These are phyloP conservation scores for Drosophila helvetica DNA, from an alignment of 2,888 invertebrate genomes.

Conservation along the genomic window DNA sequence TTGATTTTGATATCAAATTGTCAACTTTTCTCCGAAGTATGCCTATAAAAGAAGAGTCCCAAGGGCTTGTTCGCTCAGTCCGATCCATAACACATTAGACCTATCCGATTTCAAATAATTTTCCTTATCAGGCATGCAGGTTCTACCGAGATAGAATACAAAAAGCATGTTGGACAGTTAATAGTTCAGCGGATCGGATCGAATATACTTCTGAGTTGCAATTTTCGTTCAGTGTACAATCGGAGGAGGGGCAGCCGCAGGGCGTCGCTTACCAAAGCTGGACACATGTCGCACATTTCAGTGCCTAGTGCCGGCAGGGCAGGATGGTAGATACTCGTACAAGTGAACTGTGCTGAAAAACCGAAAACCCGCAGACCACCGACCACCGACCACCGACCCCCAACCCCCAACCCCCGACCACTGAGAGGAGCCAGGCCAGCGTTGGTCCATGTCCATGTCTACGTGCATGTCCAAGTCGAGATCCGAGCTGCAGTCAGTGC, in stretches of 20 bases:
- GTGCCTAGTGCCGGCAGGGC: constrained; percentile 24
- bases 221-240: neutral
- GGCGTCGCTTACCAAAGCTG: constrained; percentile 32
- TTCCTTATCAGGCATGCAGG: too few relatives aligned
- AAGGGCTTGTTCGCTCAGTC: too few relatives aligned
- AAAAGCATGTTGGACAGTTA: neutral
- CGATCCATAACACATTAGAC: too few relatives aligned
- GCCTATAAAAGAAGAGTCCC: too few relatives aligned
- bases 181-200: neutral
- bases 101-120: too few relatives aligned
- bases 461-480: constrained; percentile 8
- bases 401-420: constrained; percentile 6
- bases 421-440: too few relatives aligned
- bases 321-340: constrained; percentile 5
- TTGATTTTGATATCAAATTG: too few relatives aligned
- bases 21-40: too few relatives aligned
- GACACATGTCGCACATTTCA: constrained; percentile 48
- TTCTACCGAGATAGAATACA: too few relatives aligned
- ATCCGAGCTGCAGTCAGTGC: constrained; percentile 8
- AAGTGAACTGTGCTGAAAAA: constrained; percentile 25
- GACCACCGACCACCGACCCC: constrained; percentile 2
- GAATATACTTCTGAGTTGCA: too few relatives aligned
- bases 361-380: constrained; percentile 1
- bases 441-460: neutral
- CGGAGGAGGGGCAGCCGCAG: constrained; percentile 22